phyloP scores from a whole-genome alignment of 2,113 vertebrate species.

The Phasianus colchicus region DNA sequence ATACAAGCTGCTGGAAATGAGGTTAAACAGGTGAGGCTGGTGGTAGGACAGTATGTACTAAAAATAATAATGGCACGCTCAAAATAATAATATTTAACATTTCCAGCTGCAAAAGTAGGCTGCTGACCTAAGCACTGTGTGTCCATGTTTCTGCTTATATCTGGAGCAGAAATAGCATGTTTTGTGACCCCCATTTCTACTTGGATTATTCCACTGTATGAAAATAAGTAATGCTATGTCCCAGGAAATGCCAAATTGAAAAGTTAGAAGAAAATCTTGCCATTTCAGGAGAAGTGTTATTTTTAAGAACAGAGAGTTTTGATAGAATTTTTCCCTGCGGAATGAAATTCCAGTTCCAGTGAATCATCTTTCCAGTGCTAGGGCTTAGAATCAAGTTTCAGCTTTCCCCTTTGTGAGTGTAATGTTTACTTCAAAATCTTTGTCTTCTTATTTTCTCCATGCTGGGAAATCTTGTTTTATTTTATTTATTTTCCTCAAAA shows the following conservation, averaged over 20 bases:
- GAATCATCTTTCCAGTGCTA: neutral
- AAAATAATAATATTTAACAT: neutral
- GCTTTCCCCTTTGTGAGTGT: neutral
- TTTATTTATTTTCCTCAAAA: no score
- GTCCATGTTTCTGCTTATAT: neutral
- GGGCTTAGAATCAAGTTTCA: neutral
- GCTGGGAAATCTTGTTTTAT: neutral
- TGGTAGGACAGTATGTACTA: neutral
- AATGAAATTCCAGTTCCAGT: neutral
- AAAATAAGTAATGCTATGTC: neutral
- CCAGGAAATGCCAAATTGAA: neutral
- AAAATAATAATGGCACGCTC: neutral
- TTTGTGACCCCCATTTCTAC: neutral
- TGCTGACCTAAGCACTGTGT: neutral
- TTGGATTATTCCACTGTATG: neutral
- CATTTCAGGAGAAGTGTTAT: neutral
- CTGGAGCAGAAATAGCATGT: neutral
- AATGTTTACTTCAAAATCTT: neutral
- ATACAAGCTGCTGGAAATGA: neutral
- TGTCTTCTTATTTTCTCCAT: neutral
- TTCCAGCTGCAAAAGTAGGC: conserved; percentile 19
- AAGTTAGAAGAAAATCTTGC: neutral
- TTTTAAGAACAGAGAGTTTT: neutral
- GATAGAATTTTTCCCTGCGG: neutral
- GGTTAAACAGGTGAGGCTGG: neutral